Evolutionary conservation across 2,888 invertebrate species (phyloP).

Genomic region (Macrosoma leucophasiata): DNA sequence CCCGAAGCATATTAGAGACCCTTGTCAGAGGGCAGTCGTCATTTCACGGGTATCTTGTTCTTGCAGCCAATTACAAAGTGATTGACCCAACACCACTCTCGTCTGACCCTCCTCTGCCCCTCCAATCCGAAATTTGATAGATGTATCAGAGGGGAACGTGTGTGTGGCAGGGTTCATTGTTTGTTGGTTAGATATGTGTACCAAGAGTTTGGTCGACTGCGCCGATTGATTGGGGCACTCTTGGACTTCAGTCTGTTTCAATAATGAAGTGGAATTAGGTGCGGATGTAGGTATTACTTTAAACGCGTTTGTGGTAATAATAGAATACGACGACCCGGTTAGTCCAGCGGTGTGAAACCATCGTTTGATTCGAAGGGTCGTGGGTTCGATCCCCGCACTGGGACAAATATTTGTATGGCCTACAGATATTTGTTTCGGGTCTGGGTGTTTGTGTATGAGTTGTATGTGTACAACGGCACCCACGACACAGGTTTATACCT

Average conservation of each 20-base stretch:
- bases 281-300: too few relatives aligned
- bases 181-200: constrained; percentile 37
- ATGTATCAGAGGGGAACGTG: constrained; percentile 17
- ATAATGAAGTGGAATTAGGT: constrained; percentile 63
- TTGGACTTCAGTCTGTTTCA: constrained; percentile 45
- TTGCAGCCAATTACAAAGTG: constrained; percentile 67
- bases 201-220: constrained; percentile 59
- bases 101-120: constrained; percentile 33
- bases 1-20: constrained; percentile 48
- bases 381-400: too few relatives aligned
- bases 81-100: constrained; percentile 49
- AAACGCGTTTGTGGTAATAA: too few relatives aligned
- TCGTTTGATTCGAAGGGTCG: too few relatives aligned
- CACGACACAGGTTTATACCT: too few relatives aligned
- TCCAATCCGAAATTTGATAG: constrained; percentile 7
- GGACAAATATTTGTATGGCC: too few relatives aligned
- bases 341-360: too few relatives aligned
- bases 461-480: too few relatives aligned
- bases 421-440: too few relatives aligned
- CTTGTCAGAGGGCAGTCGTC: constrained; percentile 65
- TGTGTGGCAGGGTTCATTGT: constrained; percentile 31
- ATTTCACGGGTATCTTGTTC: constrained; percentile 69
- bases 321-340: too few relatives aligned
- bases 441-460: too few relatives aligned
- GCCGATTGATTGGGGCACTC: constrained; percentile 57